These are phyloP conservation scores for Phortica okadai DNA, from an alignment of 2,888 invertebrate species.

Conservation along the genomic window DNA sequence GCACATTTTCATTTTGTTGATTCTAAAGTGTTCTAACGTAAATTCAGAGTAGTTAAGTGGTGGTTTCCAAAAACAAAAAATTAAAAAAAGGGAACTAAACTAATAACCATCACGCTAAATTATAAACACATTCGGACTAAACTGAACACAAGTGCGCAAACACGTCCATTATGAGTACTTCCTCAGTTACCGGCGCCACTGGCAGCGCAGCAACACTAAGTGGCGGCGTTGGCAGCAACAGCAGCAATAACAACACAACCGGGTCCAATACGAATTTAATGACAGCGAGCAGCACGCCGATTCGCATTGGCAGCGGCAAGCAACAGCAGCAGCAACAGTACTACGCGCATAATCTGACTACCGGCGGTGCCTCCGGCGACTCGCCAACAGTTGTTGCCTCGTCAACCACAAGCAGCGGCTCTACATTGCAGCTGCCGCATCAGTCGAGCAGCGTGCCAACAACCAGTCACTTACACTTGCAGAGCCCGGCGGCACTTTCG, in stretches of 20 bases:
- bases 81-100: constrained; percentile 6
- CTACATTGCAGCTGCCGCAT: constrained; percentile 53
- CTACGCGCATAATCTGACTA: constrained; percentile 5
- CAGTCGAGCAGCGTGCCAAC: constrained; percentile 66
- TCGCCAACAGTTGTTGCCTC: constrained; percentile 47
- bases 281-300: constrained; percentile 68
- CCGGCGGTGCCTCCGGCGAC: constrained; percentile 52
- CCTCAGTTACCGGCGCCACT: constrained; percentile 40
- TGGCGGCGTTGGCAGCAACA: constrained; percentile 42
- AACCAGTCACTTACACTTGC: constrained; percentile 64
- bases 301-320: constrained; percentile 68
- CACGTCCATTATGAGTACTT: neutral
- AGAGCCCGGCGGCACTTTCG: constrained; percentile 55
- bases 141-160: constrained; percentile 4
- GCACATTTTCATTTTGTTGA: neutral
- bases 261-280: constrained; percentile 44
- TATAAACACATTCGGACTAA: constrained; percentile 41
- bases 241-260: constrained; percentile 34
- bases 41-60: neutral
- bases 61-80: neutral
- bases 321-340: constrained; percentile 52
- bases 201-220: constrained; percentile 37
- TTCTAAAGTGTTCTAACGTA: neutral
- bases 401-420: constrained; percentile 51
- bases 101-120: neutral